Base-by-base conservation (phyloP, 2,888 invertebrate species). In the Melanostoma mellinum region DNA sequence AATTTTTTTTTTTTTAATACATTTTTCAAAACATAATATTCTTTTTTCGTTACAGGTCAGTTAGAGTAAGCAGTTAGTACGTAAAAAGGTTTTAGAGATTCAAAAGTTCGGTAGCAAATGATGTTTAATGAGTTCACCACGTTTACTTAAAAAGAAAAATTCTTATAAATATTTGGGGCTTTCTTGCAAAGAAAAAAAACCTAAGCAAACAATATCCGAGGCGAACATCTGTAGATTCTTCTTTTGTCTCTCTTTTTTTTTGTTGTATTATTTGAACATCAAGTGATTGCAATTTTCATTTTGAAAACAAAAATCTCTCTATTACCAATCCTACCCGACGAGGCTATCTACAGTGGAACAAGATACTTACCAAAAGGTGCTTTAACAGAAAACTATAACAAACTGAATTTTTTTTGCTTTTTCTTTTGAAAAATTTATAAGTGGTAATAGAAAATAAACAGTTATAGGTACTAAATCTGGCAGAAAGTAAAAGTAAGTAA, bases 291-390 rank as follows among this genome's bases (percentile, higher is more conserved):
- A 65, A 50, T 56, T 36, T 6, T 32, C 20, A 20, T 20, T 20
- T 20, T 20, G 20, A 20, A 20, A 20, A 20, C 20, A 20, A 20
- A 20, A 20, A 36, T 61, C 20, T 4, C 38, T 72, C 58, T 84
- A 67, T 78, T 74, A 84, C 78, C 84, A 74, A 75, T 74, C 84
- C 84, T 84, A 84, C 60, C 50, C 74, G 84, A 79, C 84, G 74
- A 79, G 60, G 74, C 84, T 84, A 71, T 75, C 84, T 84, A 84
- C 79, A 84, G 84, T 79, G 84, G 84, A 84, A 84, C 74, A 74
- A 75, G 55, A 84, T 84, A 84, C 84, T 84, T 84, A 84, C 84
- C 84, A 84, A 69, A 84, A 74, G 20, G 84, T 84, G 84, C 84
- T 84, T 84, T 60, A 84, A 82, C 78, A 79, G 65, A 79, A 82